Conservation (phyloP, 2,113 vertebrate genomes). For the Corythornis madagascariensis region DNA sequence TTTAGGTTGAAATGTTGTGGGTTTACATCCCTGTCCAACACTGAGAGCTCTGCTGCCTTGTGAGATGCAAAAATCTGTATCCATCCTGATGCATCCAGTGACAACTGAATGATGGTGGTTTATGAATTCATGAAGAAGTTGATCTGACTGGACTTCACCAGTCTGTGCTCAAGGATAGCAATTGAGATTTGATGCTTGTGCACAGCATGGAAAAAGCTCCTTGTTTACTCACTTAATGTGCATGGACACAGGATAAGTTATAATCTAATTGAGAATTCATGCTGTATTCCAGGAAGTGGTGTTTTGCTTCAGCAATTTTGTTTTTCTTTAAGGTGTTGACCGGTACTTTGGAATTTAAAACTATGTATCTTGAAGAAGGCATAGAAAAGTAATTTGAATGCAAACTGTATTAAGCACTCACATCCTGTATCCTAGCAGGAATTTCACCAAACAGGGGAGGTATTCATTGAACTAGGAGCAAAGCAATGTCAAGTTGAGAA, state of each 20-base stretch:
- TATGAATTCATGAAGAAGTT: neutral
- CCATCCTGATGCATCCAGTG: neutral
- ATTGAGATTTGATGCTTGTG: neutral
- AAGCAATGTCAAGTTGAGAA: constrained; percentile 60
- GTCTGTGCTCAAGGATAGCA: neutral
- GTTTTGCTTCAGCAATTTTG: constrained; percentile 11
- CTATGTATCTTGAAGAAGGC: constrained; percentile 20
- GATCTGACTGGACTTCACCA: neutral
- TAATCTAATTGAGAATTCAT: constrained; percentile 22
- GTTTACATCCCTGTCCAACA: neutral
- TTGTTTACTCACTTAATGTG: neutral
- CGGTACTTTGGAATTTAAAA: constrained; percentile 44
- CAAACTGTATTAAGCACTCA: constrained; percentile 41
- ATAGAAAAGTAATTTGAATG: constrained; percentile 45
- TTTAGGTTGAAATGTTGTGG: neutral
- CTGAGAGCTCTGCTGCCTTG: neutral
- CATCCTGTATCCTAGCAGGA: constrained; percentile 63
- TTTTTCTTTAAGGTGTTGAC: constrained; percentile 53
- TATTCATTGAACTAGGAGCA: constrained; percentile 64
- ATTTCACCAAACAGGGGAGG: constrained; percentile 53
- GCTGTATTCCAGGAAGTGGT: neutral
- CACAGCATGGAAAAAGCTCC: neutral
- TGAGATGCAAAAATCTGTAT: neutral
- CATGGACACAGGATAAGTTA: neutral
- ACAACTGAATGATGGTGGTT: neutral